These are phyloP conservation scores for Drosophila dives DNA, from an alignment of 2,888 invertebrate genomes.

Conservation along the genomic window DNA sequence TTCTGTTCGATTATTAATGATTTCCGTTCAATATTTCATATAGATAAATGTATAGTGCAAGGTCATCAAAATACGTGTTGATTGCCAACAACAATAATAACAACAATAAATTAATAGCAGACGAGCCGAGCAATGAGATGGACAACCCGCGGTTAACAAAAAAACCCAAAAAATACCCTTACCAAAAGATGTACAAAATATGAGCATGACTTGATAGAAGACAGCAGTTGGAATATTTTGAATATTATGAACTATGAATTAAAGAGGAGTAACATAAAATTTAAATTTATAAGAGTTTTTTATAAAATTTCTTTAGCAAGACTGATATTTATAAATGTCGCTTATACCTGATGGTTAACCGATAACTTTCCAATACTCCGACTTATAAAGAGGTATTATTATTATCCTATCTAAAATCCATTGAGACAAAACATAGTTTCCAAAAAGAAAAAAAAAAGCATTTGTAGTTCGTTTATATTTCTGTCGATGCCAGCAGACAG, in stretches of 20 bases:
- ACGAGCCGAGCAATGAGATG: constrained; percentile 35
- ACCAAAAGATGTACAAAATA: not conserved
- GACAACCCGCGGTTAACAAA: constrained; percentile 65
- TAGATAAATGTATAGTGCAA: constrained; percentile 76
- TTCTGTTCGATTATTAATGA: constrained; percentile 73
- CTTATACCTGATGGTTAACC: too few relatives aligned
- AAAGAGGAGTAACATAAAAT: not conserved
- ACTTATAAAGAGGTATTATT: not conserved
- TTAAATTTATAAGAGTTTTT: not conserved
- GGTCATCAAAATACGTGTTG: constrained; percentile 81
- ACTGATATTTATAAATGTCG: too few relatives aligned
- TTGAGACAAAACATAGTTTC: not conserved
- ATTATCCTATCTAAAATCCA: not conserved
- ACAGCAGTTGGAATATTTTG: not conserved
- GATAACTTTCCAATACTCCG: not conserved
- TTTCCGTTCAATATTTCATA: constrained; percentile 79
- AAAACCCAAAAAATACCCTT: constrained; percentile 29
- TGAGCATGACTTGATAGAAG: constrained; percentile 17
- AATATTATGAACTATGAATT: not conserved
- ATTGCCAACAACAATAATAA: constrained; percentile 77
- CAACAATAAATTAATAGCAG: constrained; percentile 78
- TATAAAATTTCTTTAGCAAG: not conserved
- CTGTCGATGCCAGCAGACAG: not conserved
- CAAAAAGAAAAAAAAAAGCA: not conserved
- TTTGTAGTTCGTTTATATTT: constrained; percentile 30